A percentile compares a stretch with the other conserved stretches of the same genome.
Evolutionary conservation across 2,888 invertebrate genomes (phyloP).

Genomic region (Vesta saturnalis): DNA sequence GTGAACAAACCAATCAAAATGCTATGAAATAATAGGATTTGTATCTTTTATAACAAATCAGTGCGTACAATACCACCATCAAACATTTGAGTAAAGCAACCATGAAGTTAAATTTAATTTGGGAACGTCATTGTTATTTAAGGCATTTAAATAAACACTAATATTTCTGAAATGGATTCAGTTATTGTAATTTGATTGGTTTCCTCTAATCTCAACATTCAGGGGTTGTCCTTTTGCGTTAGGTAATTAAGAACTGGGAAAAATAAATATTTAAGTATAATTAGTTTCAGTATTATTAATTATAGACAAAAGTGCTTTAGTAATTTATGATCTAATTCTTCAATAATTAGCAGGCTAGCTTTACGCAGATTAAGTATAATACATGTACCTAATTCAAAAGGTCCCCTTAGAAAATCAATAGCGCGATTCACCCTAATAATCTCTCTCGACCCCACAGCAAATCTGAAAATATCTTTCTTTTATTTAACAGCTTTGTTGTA

Average conservation of each 20-base stretch:
- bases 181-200: constrained; percentile 10
- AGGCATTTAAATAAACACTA: constrained; percentile 8
- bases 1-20: background rate
- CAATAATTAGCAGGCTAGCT: background rate
- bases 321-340: background rate
- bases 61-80: background rate
- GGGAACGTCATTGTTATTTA: constrained; percentile 8
- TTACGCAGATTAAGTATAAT: background rate
- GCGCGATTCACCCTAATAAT: constrained; percentile 4
- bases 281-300: background rate
- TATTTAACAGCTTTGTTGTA: constrained; percentile 5
- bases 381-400: constrained; percentile 1
- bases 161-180: background rate
- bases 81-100: background rate
- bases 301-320: background rate
- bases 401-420: constrained; percentile 6
- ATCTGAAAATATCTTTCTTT: constrained; percentile 10
- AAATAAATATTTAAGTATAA: background rate
- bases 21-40: background rate
- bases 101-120: constrained; percentile 8
- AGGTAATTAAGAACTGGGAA: background rate
- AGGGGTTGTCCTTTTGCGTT: background rate
- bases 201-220: background rate
- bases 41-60: background rate
- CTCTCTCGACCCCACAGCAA: constrained; percentile 3